Conservation (phyloP, 53 echinoderm and acorn worm genomes). For the Paracentrotus lividus region DNA sequence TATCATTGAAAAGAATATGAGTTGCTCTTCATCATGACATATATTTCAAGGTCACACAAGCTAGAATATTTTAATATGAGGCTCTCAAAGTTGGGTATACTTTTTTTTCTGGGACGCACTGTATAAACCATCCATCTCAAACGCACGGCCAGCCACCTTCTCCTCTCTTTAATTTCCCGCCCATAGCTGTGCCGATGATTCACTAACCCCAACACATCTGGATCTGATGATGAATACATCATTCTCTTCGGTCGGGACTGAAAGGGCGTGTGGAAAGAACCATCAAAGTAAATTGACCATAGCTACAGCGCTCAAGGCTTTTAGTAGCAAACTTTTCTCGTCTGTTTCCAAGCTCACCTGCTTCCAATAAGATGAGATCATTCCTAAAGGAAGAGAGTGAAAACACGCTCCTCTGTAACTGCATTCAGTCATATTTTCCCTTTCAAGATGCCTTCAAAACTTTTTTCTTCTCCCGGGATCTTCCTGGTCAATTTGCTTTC, state of each 20-base stretch:
- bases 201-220: slow-evolving; percentile 5
- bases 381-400: not conserved
- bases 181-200: not conserved
- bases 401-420: not conserved
- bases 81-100: no score
- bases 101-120: no score
- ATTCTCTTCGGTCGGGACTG: not conserved
- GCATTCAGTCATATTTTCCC: not conserved
- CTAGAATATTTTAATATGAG: no score
- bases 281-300: slow-evolving; percentile 33
- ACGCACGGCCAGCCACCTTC: no score
- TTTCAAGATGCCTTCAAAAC: not conserved
- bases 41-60: no score
- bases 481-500: no score
- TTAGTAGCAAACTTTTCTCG: slow-evolving; percentile 2
- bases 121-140: no score
- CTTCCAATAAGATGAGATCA: slow-evolving; percentile 18
- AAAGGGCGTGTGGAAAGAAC: slow-evolving; percentile 34
- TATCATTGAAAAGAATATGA: no score
- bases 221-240: not conserved
- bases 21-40: no score
- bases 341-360: not conserved
- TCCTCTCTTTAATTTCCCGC: not conserved
- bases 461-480: no score
- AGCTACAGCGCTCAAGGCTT: not conserved